phyloP scores from a whole-genome alignment of 1,140 invertebrate species.

The Drosophila albomicans region DNA sequence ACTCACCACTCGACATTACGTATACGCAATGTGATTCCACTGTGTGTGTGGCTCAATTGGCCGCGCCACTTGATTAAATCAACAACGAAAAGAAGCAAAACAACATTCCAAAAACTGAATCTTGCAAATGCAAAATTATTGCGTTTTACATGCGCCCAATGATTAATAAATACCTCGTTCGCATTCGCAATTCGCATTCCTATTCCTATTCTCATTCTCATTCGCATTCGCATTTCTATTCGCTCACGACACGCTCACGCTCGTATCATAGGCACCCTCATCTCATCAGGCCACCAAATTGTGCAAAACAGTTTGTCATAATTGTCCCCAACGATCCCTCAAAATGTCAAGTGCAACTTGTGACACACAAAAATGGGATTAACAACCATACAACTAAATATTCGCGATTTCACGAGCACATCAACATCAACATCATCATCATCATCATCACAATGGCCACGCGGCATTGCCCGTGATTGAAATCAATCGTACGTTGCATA shows the following conservation, averaged over 20 bases:
- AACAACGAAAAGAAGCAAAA: conserved; percentile 36
- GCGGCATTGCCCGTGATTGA: conserved; percentile 8
- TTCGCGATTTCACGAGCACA: conserved; percentile 7
- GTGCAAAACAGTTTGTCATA: conserved; percentile 64
- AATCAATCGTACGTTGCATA: not conserved
- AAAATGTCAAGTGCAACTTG: conserved; percentile 77
- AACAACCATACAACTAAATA: conserved; percentile 4
- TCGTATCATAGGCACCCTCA: conserved; percentile 24
- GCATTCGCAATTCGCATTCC: not conserved
- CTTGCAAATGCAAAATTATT: conserved; percentile 74
- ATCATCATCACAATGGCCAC: not conserved
- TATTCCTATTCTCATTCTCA: not conserved
- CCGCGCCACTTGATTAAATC: conserved; percentile 77
- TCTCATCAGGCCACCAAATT: conserved; percentile 37
- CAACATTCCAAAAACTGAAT: conserved; percentile 44
- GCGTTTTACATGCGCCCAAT: conserved; percentile 58
- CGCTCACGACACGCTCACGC: not conserved
- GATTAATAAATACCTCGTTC: conserved; percentile 21
- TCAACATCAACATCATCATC: not conserved
- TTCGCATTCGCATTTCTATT: not conserved
- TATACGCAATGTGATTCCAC: conserved; percentile 68
- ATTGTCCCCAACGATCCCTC: conserved; percentile 58
- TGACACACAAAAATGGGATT: conserved; percentile 21
- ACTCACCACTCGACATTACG: conserved; percentile 50
- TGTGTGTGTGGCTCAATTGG: conserved; percentile 62